Base-by-base conservation (phyloP, 2,888 invertebrate genomes). In the Scaptomyza caliginosa region DNA sequence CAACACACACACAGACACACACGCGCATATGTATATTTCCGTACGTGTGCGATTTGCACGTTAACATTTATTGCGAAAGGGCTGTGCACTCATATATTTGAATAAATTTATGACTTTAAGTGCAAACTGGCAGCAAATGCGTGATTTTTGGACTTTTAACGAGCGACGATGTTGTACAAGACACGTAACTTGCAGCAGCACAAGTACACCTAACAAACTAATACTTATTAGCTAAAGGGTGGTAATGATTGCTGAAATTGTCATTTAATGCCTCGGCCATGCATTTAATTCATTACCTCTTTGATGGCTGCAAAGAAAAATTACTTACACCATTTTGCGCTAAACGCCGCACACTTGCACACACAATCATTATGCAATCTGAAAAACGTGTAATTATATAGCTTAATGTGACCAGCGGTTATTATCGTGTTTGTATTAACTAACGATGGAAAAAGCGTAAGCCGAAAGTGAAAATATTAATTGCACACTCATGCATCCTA, bases 71-170 rank as follows among this genome's bases (percentile, higher is more conserved):
- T 32, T 30, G 13, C 59, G 39, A 34, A 17, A 51, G 40, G 36
- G 46, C 16, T 62, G 17, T 54, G 39, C 24, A 21, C 28, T 51
- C 71, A 79, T 77, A 70, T 75, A 82, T 83, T 83, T 82, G 77
- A 79, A 85, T 83, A 85, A 83, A 83, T 83, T 85, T 83, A 83
- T 82, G 71, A 77, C 86, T 85, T 83, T 83, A 85, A 83, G 83
- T 85, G 83, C 86, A 82, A 82, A 69, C 77, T 77, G 72, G 75
- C 82, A 77, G 85, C 82, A 82, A 85, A 85, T 85, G 83, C 73
- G 80, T 82, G 83, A 83, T 83, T 82, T 83, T 80, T 70, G 70
- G 69, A 60, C 68, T 43, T 46, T 55, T 62, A 65, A 65, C 73
- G 64, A 65, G 63, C 21, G 30, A 36, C 32, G 16, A 3, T 38